Evolutionary conservation across 2,113 vertebrate species (phyloP).

Genomic region (Merops nubicus): DNA sequence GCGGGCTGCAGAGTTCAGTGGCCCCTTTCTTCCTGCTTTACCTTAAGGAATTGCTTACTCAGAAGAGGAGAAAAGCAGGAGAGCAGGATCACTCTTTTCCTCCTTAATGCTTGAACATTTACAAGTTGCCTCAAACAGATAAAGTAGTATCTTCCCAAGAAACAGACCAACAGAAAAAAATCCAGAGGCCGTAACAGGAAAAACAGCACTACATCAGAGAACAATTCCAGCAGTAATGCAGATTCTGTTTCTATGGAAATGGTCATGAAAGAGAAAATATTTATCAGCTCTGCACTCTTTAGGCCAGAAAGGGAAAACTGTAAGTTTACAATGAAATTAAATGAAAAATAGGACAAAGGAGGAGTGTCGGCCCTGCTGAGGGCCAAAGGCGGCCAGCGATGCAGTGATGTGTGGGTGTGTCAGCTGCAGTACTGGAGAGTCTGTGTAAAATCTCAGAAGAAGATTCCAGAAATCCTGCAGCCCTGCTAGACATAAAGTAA

Average conservation of each 20-base stretch:
- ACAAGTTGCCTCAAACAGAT: not conserved
- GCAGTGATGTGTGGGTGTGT: not conserved
- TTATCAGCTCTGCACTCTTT: not conserved
- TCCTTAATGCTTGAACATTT: not conserved
- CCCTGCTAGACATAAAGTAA: not conserved
- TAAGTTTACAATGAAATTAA: not conserved
- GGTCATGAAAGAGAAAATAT: not conserved
- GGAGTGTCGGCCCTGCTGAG: not conserved
- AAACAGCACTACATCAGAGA: not conserved
- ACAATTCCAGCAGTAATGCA: not conserved
- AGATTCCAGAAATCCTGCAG: not conserved
- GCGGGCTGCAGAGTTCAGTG: not conserved
- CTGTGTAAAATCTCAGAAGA: too few relatives aligned
- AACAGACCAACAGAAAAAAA: not conserved
- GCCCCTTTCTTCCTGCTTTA: not conserved
- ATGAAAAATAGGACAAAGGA: not conserved
- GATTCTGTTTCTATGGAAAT: not conserved
- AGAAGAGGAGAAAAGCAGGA: not conserved
- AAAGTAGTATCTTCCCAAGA: not conserved
- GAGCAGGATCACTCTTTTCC: not conserved
- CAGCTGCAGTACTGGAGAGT: not conserved
- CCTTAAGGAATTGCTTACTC: not conserved
- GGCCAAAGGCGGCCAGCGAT: not conserved
- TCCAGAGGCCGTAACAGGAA: not conserved
- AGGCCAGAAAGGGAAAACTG: not conserved